These are phyloP conservation scores for Pandemis cinnamomeana DNA, from an alignment of 2,888 invertebrate genomes.

Conservation along the genomic window DNA sequence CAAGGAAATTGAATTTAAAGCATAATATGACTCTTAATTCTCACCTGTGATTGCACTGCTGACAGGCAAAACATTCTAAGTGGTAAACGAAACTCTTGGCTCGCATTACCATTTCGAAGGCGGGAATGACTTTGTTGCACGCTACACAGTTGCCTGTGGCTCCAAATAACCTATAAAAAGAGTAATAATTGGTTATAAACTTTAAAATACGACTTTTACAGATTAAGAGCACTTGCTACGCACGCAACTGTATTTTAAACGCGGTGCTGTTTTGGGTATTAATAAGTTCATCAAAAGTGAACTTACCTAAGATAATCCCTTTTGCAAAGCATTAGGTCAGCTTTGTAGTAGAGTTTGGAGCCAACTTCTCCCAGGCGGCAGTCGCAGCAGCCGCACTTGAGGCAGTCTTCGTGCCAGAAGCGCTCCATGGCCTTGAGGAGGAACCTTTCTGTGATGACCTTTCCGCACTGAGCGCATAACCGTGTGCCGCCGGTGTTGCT, in stretches of 20 bases:
- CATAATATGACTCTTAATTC: constrained; percentile 37
- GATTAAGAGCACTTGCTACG: constrained; percentile 58
- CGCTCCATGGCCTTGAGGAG: constrained; percentile 94
- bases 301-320: constrained; percentile 94
- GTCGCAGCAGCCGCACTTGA: constrained; percentile 96
- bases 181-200: constrained; percentile 50
- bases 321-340: constrained; percentile 95
- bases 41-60: constrained; percentile 97
- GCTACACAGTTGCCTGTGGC: constrained; percentile 96
- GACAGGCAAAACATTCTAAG: constrained; percentile 97
- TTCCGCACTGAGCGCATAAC: constrained; percentile 94
- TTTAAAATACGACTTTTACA: constrained; percentile 61
- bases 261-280: neutral
- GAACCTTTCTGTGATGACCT: constrained; percentile 92
- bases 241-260: constrained; percentile 46
- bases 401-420: constrained; percentile 97
- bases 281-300: constrained; percentile 1
- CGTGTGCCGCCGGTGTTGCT: constrained; percentile 73
- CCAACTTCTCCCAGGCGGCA: constrained; percentile 97
- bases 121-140: constrained; percentile 96
- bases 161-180: constrained; percentile 91
- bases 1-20: neutral
- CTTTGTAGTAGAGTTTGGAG: constrained; percentile 95
- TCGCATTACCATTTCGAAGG: constrained; percentile 98
- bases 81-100: constrained; percentile 96